Base-by-base conservation (phyloP, 2,888 invertebrate species). In the Stenolophus ochropezus region DNA sequence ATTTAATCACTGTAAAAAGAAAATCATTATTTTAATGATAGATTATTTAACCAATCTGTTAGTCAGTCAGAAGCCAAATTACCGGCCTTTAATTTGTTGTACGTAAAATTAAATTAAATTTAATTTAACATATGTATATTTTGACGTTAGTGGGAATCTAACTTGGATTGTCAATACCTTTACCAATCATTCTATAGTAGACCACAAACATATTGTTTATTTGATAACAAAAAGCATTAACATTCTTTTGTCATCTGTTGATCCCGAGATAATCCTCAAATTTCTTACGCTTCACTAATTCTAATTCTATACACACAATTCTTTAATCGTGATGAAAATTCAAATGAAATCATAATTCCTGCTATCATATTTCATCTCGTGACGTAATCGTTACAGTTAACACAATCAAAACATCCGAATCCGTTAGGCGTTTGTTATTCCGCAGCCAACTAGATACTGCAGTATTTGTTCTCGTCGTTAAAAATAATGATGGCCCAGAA, bases 401-500 rank as follows among this genome's bases (percentile, higher is more conserved):
- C 23, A 61, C 61, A 61, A 61, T 61, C 61, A 61, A 61, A 61
- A 61, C 25, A 61, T 61, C 61, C n/a, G 23, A 61, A 61, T 69
- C 42, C 69, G 69, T 69, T 69, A 69, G 33, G 16, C 69, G 42
- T 20, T 69, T 69, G 69, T 69, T 69, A 61, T 61, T 21, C 61
- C 69, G 16, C 14, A 69, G 69, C 23, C 61, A 61, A 61, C 25
- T 61, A 61, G 61, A 25, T 25, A 61, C 23, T 11, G 25, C 25
- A 25, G 61, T 61, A 61, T 61, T 61, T 61, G 61, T 61, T 61
- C 25, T 61, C 23, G 27, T 69, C 69, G 69, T 69, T 69, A 69
- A 69, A 69, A 69, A 69, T 69, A 69, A 69, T 69, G 69, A 69
- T 42, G 42, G 42, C 69, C 42, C 69, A 47, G 42, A 69, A 69